Percentiles rank a stretch among this genome's conserved stretches.
Evolutionary conservation across 2,113 vertebrate species (phyloP).

Genomic region (Lamprologus sp.): DNA sequence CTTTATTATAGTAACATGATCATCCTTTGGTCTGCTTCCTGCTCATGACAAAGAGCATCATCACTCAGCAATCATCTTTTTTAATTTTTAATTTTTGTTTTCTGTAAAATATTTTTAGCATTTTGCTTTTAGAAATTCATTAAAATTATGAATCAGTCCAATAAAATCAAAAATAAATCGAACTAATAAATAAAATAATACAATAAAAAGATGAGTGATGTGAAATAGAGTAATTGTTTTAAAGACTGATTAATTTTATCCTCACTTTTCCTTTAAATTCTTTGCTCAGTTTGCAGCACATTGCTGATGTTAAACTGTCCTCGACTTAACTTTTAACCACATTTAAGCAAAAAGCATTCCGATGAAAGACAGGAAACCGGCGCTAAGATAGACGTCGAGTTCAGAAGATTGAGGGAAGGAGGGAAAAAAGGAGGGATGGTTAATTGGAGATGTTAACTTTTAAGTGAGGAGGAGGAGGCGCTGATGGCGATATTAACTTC

Average conservation of each 20-base stretch:
- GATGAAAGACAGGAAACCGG: neutral
- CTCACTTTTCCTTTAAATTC: neutral
- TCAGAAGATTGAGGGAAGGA: neutral
- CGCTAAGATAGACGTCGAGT: neutral
- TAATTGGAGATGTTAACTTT: neutral
- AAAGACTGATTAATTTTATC: neutral
- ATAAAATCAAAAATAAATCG: neutral
- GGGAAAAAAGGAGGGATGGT: neutral
- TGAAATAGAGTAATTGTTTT: neutral
- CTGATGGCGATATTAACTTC: neutral
- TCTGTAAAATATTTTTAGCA: neutral
- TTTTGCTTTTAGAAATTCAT: neutral
- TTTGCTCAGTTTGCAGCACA: neutral
- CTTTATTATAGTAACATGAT: neutral
- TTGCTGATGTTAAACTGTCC: neutral
- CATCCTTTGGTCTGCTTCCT: neutral
- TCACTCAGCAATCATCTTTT: neutral
- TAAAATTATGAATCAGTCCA: neutral
- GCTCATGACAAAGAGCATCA: neutral
- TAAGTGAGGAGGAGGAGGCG: neutral
- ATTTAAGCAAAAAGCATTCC: neutral
- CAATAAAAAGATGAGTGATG: fast-evolving
- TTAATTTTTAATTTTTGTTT: fast-evolving
- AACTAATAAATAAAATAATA: neutral
- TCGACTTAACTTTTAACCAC: neutral